Percentiles rank a stretch among this genome's conserved stretches.
Conservation (phyloP, 2,113 vertebrate species). For the Aspiorhynchus laticeps region DNA sequence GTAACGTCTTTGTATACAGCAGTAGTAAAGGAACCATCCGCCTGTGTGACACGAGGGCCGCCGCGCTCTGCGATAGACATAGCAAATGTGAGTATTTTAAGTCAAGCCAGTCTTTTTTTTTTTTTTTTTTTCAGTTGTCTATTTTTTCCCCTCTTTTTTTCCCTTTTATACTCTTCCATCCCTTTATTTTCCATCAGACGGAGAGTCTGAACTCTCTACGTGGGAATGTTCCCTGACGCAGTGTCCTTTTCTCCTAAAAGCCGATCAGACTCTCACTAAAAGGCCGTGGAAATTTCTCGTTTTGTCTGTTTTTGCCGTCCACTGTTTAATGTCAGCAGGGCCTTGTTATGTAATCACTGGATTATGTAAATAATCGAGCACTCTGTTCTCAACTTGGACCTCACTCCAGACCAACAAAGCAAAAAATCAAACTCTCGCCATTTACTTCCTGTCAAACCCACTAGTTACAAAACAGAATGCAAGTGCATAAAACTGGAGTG, state of each 20-base stretch:
- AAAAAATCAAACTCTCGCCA: background rate
- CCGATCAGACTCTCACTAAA: background rate
- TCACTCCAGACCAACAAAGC: background rate
- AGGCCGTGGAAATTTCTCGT: background rate
- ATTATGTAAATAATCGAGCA: background rate
- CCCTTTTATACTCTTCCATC: background rate
- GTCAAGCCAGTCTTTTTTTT: background rate
- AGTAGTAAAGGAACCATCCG: slow-evolving; percentile 69
- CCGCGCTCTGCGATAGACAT: slow-evolving; percentile 65
- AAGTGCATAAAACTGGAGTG: background rate
- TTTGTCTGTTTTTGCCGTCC: background rate
- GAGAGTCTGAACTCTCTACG: background rate
- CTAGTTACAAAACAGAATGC: background rate
- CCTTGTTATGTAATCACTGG: slow-evolving; percentile 30
- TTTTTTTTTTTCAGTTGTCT: background rate
- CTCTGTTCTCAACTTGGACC: background rate
- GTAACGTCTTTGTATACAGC: slow-evolving; percentile 68
- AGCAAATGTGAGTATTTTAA: slow-evolving; percentile 61
- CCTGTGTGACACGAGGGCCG: slow-evolving; percentile 64
- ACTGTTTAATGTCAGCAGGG: slow-evolving; percentile 46
- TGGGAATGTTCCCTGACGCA: background rate
- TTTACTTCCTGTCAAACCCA: slow-evolving; percentile 7
- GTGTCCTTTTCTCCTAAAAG: background rate
- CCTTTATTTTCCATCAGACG: slow-evolving; percentile 22
- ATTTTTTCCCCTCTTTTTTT: background rate